Base-by-base conservation (phyloP, 2,797 vertebrate species). In the Pampus argenteus region DNA sequence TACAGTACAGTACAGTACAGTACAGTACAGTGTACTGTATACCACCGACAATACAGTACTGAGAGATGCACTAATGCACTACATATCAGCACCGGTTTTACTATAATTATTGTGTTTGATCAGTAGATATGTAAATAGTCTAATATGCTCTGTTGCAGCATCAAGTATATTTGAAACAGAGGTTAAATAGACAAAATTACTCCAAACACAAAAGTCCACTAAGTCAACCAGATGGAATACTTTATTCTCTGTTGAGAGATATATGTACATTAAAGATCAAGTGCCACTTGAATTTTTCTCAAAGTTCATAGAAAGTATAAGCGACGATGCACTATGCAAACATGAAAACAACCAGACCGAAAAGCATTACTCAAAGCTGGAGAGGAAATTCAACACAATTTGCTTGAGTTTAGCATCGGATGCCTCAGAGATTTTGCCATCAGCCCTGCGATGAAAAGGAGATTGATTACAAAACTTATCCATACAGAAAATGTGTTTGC, bases 381-480 rank as follows among this genome's bases (percentile, higher is more conserved):
- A 91, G 82, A 95, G 91, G 93, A 99, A 99, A 78, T 42, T 96
- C 62, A 95, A 93, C 78, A 99, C 98, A 40, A 96, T 80, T 85
- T 96, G 93, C 91, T 99, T 99, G 87, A 99, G 85, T 72, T 98
- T 98, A 0, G 93, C 94, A 68, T 99, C 97, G 0, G 96, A 92
- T 51, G 95, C 91, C 76, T 97, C 96, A 8, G 96, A 94, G 85
- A 98, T 93, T 94, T 98, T 87, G 23, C 97, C 96, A 29, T 99
- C 97, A 0, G 91, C 34, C 94, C 97, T 98, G 88, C n/a, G 89
- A 92, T 10, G 36, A 61, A 83, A 56, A 61, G 36, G 6, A 76
- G 47, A 75, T 45, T 20, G 6, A 17, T 86, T 45, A 73, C 1
- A 54, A 61, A 2, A 38, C 1, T 60, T 11, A n/a, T 6, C 25